phyloP scores from a whole-genome alignment of 23 tunicate species.

The Styela plicata region DNA sequence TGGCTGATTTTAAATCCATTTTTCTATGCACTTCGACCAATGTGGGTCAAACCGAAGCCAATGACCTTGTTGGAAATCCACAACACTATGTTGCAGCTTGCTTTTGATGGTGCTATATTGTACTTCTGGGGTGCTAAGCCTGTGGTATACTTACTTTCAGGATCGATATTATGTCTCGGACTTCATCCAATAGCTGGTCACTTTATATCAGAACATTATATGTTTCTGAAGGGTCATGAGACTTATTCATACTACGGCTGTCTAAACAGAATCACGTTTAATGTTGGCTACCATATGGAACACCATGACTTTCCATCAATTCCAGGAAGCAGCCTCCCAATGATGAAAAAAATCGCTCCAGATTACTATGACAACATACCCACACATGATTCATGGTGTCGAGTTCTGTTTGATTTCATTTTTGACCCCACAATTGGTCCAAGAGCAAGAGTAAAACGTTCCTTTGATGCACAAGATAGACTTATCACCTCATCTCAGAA shows the following conservation, averaged over 20 bases:
- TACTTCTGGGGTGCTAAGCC: slow-evolving; percentile 88
- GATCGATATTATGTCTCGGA: slow-evolving; percentile 75
- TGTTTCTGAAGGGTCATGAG: slow-evolving; percentile 92
- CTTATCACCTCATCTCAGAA: neutral
- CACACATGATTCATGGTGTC: slow-evolving; percentile 84
- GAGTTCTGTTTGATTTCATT: slow-evolving; percentile 87
- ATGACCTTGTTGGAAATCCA: slow-evolving; percentile 74
- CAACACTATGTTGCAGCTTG: slow-evolving; percentile 74
- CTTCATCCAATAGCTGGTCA: slow-evolving; percentile 96
- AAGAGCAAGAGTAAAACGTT: slow-evolving; percentile 64
- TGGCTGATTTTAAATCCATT: slow-evolving; percentile 90
- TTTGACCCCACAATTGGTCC: slow-evolving; percentile 96
- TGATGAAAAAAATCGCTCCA: slow-evolving; percentile 94
- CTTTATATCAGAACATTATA: slow-evolving; percentile 97
- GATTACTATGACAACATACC: slow-evolving; percentile 96
- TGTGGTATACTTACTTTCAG: slow-evolving; percentile 68
- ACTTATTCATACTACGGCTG: slow-evolving; percentile 93
- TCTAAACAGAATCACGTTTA: slow-evolving; percentile 84
- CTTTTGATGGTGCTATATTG: slow-evolving; percentile 71
- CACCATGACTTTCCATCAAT: slow-evolving; percentile 99
- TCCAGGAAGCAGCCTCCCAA: slow-evolving; percentile 81
- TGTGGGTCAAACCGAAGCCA: slow-evolving; percentile 91
- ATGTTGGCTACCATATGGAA: slow-evolving; percentile 97
- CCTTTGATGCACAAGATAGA: slow-evolving; percentile 22
- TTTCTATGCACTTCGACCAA: slow-evolving; percentile 84